Conservation (phyloP, 2,113 vertebrate genomes). For the Stegastes partitus region DNA sequence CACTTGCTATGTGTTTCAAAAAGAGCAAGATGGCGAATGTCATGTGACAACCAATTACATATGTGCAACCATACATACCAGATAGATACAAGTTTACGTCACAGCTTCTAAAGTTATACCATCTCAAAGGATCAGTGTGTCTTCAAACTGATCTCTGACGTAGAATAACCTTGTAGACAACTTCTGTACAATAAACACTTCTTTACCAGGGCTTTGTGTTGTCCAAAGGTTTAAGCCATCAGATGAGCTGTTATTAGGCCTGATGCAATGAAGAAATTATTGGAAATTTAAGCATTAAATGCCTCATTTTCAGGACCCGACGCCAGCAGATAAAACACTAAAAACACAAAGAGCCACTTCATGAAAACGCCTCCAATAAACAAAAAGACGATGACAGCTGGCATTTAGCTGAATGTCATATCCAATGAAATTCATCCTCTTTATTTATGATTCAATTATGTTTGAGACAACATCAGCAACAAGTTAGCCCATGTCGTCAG, state of each 20-base stretch:
- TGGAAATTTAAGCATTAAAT: neutral
- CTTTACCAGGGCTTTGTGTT: neutral
- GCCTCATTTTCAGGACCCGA: neutral
- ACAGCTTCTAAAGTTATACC: no score
- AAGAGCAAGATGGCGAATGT: no score
- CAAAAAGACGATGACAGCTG: neutral
- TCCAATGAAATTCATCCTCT: conserved; percentile 9
- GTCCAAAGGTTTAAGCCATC: conserved; percentile 3
- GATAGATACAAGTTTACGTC: no score
- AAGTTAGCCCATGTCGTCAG: conserved; percentile 1
- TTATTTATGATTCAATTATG: conserved; percentile 13
- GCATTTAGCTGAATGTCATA: conserved; percentile 40
- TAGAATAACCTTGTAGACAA: neutral
- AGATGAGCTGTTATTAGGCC: conserved; percentile 1
- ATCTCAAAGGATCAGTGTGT: no score
- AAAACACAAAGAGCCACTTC: conserved; percentile 38
- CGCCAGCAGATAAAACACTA: neutral
- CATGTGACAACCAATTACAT: no score
- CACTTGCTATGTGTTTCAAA: no score
- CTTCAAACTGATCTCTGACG: no score
- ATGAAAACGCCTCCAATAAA: conserved; percentile 8
- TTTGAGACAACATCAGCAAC: conserved; percentile 4
- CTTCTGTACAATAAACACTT: neutral
- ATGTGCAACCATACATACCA: no score
- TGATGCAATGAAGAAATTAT: neutral